These are phyloP conservation scores for Chiridota heheva DNA, from an alignment of 35 echinoderm and acorn worm species.

Conservation along the genomic window DNA sequence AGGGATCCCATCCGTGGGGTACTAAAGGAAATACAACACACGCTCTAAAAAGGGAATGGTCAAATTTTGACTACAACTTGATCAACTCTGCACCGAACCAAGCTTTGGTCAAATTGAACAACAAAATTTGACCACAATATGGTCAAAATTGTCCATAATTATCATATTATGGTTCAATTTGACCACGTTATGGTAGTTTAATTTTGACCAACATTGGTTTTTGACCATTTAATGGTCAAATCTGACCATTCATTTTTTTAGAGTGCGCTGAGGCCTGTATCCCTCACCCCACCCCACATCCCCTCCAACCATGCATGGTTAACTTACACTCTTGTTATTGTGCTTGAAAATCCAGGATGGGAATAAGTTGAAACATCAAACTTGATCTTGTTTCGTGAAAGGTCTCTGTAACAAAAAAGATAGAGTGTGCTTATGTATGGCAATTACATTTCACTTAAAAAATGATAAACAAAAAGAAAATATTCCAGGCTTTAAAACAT, in stretches of 20 bases:
- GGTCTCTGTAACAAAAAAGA: slow-evolving; percentile 61
- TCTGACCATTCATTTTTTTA: not conserved
- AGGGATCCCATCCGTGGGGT: no score
- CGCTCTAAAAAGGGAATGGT: no score
- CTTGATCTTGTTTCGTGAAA: slow-evolving; percentile 66
- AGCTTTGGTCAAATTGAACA: not conserved
- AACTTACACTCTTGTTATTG: slow-evolving; percentile 80
- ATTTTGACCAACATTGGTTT: not conserved
- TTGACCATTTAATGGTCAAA: not conserved
- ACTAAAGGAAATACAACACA: no score
- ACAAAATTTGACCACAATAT: not conserved
- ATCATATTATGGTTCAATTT: slow-evolving; percentile 5
- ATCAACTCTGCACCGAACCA: no score
- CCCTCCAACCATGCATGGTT: not conserved
- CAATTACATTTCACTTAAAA: not conserved
- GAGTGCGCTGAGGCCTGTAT: not conserved
- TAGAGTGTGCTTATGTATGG: not conserved
- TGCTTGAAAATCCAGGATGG: slow-evolving; percentile 36
- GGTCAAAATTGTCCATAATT: not conserved
- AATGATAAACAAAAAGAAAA: not conserved
- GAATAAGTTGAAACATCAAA: slow-evolving; percentile 58
- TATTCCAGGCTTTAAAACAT: not conserved
- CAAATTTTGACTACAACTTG: no score
- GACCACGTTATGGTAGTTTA: not conserved
- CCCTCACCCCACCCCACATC: not conserved